These are phyloP conservation scores for Epizoanthus illoricatus DNA, from an alignment of 92 coral and sea anemone species.

Conservation along the genomic window DNA sequence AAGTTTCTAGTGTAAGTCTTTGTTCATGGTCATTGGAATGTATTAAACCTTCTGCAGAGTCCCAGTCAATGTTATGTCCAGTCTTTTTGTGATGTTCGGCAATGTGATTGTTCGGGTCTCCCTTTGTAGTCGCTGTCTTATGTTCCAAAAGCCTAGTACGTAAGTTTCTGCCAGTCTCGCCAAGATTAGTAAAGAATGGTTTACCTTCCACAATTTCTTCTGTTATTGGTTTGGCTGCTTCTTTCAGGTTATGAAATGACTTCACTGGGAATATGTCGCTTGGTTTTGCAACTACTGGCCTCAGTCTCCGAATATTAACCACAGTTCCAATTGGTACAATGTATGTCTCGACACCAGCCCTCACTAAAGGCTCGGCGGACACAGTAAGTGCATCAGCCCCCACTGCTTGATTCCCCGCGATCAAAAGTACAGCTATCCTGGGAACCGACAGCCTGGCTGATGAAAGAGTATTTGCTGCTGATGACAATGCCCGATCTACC, in stretches of 20 bases:
- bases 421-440: conserved; percentile 67
- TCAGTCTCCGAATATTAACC: conserved; percentile 50
- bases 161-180: too few relatives aligned
- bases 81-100: too few relatives aligned
- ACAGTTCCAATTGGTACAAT: conserved; percentile 69
- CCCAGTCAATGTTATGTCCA: too few relatives aligned
- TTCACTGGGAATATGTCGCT: conserved; percentile 58
- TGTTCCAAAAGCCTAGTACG: too few relatives aligned
- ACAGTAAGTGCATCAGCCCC: conserved; percentile 43
- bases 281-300: conserved; percentile 54
- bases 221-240: conserved; percentile 29
- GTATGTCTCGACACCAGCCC: conserved; percentile 66
- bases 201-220: conserved; percentile 48
- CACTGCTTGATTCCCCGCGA: conserved; percentile 57
- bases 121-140: too few relatives aligned
- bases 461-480: conserved; percentile 42
- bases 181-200: not conserved
- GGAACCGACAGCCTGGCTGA: conserved; percentile 63
- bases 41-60: too few relatives aligned
- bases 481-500: conserved; percentile 63
- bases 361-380: conserved; percentile 57
- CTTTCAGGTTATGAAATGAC: conserved; percentile 48
- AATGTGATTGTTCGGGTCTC: too few relatives aligned
- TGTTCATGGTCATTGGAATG: too few relatives aligned
- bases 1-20: too few relatives aligned